Evolutionary conservation across 2,113 vertebrate species (phyloP).

Genomic region (Edolisoma coerulescens): DNA sequence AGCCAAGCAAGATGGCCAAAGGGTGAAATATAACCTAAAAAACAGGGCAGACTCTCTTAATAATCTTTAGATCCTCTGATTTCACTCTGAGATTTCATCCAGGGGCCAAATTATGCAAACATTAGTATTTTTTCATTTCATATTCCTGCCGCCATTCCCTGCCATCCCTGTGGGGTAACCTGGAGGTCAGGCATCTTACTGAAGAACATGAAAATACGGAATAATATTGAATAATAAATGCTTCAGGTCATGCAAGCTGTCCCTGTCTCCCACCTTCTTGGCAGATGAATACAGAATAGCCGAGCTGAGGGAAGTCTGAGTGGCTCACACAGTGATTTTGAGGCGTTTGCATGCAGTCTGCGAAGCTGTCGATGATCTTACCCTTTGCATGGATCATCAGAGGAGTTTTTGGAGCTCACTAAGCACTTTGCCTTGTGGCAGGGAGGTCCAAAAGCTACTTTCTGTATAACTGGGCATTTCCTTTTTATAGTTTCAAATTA

Average conservation of each 20-base stretch:
- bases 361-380: background rate
- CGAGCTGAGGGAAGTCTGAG: background rate
- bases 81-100: background rate
- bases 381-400: background rate
- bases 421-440: background rate
- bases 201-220: background rate
- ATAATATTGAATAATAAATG: background rate
- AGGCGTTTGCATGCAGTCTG: background rate
- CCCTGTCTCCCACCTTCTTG: background rate
- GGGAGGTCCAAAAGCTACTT: background rate
- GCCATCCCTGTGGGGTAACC: background rate
- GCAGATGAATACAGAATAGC: background rate
- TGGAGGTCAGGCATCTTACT: background rate
- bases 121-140: background rate
- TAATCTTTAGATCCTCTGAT: background rate
- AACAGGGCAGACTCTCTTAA: background rate
- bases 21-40: background rate
- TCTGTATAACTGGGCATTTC: background rate
- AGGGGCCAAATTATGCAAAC: background rate
- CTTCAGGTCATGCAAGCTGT: background rate
- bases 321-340: background rate
- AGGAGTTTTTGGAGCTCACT: background rate
- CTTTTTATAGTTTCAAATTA: background rate
- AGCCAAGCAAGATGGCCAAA: background rate
- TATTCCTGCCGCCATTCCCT: background rate